Evolutionary conservation across 2,113 vertebrate species (phyloP).

Genomic region (Probosciger aterrimus): DNA sequence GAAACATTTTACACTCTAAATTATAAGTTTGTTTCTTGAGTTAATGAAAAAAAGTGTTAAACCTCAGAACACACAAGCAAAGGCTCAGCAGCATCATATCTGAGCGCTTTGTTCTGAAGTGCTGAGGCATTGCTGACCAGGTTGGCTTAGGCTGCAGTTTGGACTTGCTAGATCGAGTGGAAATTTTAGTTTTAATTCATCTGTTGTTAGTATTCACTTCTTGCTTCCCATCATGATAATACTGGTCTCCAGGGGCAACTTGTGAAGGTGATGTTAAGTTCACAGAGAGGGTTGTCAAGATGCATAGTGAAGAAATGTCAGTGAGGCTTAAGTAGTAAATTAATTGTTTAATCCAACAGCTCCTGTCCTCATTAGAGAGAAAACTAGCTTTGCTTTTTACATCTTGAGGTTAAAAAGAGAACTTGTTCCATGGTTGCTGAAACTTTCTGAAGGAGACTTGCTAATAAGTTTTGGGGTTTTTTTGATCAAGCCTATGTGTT

Average conservation of each 20-base stretch:
- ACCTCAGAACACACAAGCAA: neutral
- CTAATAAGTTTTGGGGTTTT: neutral
- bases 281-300: neutral
- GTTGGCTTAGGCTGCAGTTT: neutral
- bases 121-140: neutral
- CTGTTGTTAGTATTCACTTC: neutral
- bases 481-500: neutral
- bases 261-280: constrained; percentile 8
- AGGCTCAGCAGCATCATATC: neutral
- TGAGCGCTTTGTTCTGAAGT: neutral
- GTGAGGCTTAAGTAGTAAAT: constrained; percentile 14
- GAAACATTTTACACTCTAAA: neutral
- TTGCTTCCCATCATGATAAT: neutral
- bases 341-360: constrained; percentile 21
- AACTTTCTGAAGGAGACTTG: neutral
- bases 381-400: constrained; percentile 10
- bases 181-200: neutral
- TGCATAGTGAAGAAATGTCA: neutral
- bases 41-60: neutral
- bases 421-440: neutral
- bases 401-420: neutral
- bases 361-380: neutral
- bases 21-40: neutral
- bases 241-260: neutral
- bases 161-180: neutral